Base-by-base conservation (phyloP, 2,797 vertebrate species). In the Neomorphus geoffroyi region DNA sequence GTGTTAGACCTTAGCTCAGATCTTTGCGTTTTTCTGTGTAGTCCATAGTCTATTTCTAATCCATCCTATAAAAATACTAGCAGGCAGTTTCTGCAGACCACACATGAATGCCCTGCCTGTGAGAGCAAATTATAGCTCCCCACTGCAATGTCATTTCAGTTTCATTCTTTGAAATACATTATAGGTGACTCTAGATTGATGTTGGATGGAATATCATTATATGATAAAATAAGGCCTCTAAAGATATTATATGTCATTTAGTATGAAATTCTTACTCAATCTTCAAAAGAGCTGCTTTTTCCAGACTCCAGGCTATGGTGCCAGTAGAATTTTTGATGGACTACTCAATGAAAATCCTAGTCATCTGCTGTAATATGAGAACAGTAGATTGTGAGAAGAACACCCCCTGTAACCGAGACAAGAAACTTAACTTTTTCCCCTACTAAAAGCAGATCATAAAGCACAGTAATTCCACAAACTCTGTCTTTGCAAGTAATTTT, bases 81-180 rank as follows among this genome's bases (percentile, higher is more conserved):
- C 37, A 74, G 53, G 39, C 22, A 64, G 67, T 39, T 88, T 35
- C 73, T 60, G 16, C 22, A 69, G 67, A 77, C 35, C 78, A 95
- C 56, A 71, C 48, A 79, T 9, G 48, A 82, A 67, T 28, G 50
- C 12, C 26, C 48, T 67, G 41, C 24, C 57, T 58, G 2, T 26
- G 21, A 57, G 41, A 86, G 41, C 0, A 0, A 93, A 86, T 91
- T 86, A 89, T 11, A 87, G 72, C n/a, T 91, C 80, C 67, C 48
- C 22, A 86, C 85, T 62, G 69, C 56, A 91, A 87, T 88, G 73
- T 71, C 92, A 89, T 94, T 80, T 93, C 81, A 88, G 67, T 56
- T 95, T 94, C 81, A 72, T 88, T 89, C 56, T 92, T 78, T 94
- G 79, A 96, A 96, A 94, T 88, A 90, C 26, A 26, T 82, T 92